Evolutionary conservation across 2,113 vertebrate species (phyloP).

Genomic region (Sinocyclocheilus rhinocerous): DNA sequence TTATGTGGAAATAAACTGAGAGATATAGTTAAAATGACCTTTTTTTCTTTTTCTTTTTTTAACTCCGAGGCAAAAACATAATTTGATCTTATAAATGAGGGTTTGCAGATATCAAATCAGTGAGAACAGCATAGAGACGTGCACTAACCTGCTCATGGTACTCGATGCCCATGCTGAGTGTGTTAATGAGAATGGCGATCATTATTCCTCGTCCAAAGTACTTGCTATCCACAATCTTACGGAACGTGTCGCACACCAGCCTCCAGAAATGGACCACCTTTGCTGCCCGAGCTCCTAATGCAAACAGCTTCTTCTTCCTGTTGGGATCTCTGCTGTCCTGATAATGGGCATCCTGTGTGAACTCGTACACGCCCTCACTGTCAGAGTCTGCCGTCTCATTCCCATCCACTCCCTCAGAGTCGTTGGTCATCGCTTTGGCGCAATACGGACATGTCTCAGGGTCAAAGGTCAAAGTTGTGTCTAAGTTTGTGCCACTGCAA

Average conservation of each 20-base stretch:
- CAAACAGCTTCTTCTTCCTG: constrained; percentile 66
- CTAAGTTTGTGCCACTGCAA: constrained; percentile 81
- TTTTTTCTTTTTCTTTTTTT: too few species aligned
- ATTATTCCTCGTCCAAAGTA: constrained; percentile 97
- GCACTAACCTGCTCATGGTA: constrained; percentile 92
- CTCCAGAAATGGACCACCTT: constrained; percentile 86
- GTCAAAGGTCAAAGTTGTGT: constrained; percentile 75
- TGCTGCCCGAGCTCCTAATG: constrained; percentile 68
- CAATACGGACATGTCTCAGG: constrained; percentile 92
- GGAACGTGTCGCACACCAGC: constrained; percentile 90
- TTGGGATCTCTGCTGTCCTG: constrained; percentile 81
- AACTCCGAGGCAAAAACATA: not conserved
- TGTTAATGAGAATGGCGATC: constrained; percentile 98
- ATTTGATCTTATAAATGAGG: not conserved
- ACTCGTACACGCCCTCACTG: constrained; percentile 92
- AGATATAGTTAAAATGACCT: not conserved
- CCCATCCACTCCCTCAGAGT: constrained; percentile 78
- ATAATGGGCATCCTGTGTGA: constrained; percentile 88
- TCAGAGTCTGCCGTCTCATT: constrained; percentile 85
- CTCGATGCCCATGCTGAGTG: constrained; percentile 98
- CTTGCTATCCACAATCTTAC: constrained; percentile 97
- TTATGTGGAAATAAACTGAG: not conserved
- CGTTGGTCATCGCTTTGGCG: constrained; percentile 74
- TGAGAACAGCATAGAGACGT: not conserved
- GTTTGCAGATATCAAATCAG: not conserved